Percentiles rank a stretch among this genome's conserved stretches.
phyloP scores from a whole-genome alignment of 2,888 invertebrate species.

The Keiferia lycopersicella region DNA sequence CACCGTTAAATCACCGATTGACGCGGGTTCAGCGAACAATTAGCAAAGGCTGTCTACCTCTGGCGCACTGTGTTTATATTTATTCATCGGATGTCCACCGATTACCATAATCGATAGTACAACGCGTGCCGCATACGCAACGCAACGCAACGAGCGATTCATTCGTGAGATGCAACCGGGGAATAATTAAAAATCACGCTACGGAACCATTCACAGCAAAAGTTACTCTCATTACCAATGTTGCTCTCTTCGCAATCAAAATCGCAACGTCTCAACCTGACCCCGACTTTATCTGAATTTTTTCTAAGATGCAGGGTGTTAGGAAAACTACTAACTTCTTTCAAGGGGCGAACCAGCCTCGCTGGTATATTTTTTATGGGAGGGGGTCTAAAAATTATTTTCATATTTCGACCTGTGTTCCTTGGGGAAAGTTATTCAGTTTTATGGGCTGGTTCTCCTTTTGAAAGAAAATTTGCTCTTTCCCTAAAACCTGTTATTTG shows the following conservation, averaged over 20 bases:
- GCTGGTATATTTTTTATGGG: too few relatives aligned
- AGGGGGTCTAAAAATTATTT: too few relatives aligned
- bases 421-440: too few relatives aligned
- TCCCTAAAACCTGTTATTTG: too few relatives aligned
- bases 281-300: not conserved
- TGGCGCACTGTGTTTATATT: constrained; percentile 57
- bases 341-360: too few relatives aligned
- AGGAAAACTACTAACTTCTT: too few relatives aligned
- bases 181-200: constrained; percentile 21
- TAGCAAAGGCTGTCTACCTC: constrained; percentile 81
- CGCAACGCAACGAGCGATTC: constrained; percentile 49
- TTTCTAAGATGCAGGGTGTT: not conserved
- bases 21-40: constrained; percentile 74
- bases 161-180: constrained; percentile 61
- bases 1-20: constrained; percentile 35
- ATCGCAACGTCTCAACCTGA: not conserved
- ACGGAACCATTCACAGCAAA: not conserved
- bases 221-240: not conserved
- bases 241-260: not conserved
- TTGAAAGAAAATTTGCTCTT: too few relatives aligned
- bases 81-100: constrained; percentile 79
- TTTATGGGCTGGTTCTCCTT: too few relatives aligned
- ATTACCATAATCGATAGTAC: constrained; percentile 80
- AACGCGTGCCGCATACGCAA: constrained; percentile 76
- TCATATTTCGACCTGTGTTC: too few relatives aligned